phyloP scores from a whole-genome alignment of 2,113 vertebrate species.

The Pontoporia blainvillei region DNA sequence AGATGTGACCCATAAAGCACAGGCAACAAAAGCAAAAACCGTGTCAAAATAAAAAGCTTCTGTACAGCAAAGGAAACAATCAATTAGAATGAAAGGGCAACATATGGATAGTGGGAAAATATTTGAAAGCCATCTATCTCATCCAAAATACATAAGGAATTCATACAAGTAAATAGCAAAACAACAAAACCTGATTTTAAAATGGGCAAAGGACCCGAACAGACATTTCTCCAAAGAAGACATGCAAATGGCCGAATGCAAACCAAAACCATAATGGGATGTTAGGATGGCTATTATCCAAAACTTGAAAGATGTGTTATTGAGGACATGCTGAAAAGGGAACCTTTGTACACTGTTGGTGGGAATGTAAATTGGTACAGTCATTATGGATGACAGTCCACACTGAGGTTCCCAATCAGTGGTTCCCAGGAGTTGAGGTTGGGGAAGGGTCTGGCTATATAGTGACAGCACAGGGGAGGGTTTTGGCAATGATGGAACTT shows the following conservation, averaged over 20 bases:
- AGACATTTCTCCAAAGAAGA: background rate
- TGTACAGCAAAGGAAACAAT: background rate
- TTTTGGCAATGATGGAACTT: background rate
- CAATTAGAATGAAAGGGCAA: background rate
- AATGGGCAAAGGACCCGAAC: background rate
- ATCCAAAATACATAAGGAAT: background rate
- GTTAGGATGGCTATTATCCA: too few species aligned
- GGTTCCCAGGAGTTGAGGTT: background rate
- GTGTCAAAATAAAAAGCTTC: background rate
- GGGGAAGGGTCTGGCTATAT: background rate
- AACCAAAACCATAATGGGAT: too few species aligned
- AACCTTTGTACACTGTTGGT: background rate
- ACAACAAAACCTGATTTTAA: background rate
- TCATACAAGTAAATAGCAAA: background rate
- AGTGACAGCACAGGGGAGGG: background rate
- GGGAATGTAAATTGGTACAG: background rate
- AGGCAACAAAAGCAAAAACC: background rate
- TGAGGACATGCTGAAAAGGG: background rate
- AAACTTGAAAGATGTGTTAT: background rate
- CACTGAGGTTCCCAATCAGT: background rate
- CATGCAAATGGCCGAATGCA: background rate
- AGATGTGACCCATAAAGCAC: too few species aligned
- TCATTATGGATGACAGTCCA: background rate
- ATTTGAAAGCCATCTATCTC: background rate
- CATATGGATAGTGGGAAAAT: background rate